Base-by-base conservation (phyloP, 1,140 invertebrate genomes). In the Cataglyphis hispanica region DNA sequence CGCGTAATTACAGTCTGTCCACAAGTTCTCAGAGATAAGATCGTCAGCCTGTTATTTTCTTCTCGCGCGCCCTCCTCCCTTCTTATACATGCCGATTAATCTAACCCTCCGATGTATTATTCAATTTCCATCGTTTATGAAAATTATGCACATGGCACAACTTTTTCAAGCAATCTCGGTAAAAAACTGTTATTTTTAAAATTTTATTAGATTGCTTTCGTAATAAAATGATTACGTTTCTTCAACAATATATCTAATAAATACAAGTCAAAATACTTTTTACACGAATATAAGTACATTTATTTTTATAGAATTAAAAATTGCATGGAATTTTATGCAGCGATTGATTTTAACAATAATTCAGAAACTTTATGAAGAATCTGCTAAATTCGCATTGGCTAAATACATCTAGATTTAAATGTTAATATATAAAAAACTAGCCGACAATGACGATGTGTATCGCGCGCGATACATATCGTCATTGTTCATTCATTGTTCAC, bases 21-120 rank as follows among this genome's bases (percentile, higher is more conserved):
- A 50, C 81, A 77, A 85, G 76, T 88, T 88, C 74, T 27, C 87
- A 69, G 66, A 25, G 83, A 88, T 85, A 89, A 89, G 40, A 58
- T 53, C 31, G 78, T 58, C 64, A 46, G 43, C 37, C 53, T 83
- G 72, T 64, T 76, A 88, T 88, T 88, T 80, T 70, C 67, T 80
- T 89, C 86, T 88, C 86, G 87, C 67, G 80, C 61, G 27, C 66
- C 22, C 10, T 8, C 40, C 40, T 37, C 40, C 11, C 10, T 2
- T 46, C 31, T 3, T 3, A 31, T 3, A 31, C 40, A 10, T 10
- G 13, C 37, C 37, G 63, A 7, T 31, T 27, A 61, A 83, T 37
- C 53, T 74, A 60, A 83, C 67, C 37, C 53, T 31, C 53, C 25
- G 66, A 60, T 34, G 37, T 61, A 61, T 56, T 74, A 72, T 83